Evolutionary conservation across 1,140 invertebrate genomes (phyloP), one percentile per base, ranked within the genome.

Genomic region (Trialeurodes vaporariorum): DNA sequence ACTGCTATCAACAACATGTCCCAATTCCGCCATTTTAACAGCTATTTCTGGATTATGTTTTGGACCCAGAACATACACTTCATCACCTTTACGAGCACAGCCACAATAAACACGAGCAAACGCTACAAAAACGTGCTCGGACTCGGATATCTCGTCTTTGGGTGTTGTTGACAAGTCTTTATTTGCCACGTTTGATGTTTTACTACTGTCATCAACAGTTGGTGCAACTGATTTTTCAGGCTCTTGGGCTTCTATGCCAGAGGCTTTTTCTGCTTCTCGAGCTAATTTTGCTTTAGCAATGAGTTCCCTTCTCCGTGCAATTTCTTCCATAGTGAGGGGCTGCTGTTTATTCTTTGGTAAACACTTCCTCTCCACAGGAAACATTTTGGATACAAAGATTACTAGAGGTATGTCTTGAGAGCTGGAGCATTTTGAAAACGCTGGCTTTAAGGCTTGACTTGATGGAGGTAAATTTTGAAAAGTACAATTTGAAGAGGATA

Each of bases 381-480:
- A 91, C 91, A 96, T 94, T 84, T 98, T 98, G 2, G 96, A 98
- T 68, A 98, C 86, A 80, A 93, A 98, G 63, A 92, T 86, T 75
- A 98, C 91, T 13, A 93, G 80, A 70, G 93, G 89, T 68, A 82
- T 83, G 68, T 87, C 81, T 1, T 83, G 74, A 26, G 81, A 80
- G 71, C 84, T 79, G 76, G 84, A 82, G 78, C 93, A 95, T 27
- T 81, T 79, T 58, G 88, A 73, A 76, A 96, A 95, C 70, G 85
- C 85, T 72, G 85, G 74, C 79, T 93, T 93, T 0, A 96, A 79
- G 49, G 79, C 73, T 75, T 87, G 84, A 2, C 90, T 93, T 76
- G 90, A 82, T 11, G 74, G 68, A 0, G 89, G 87, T 67, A 93
- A 81, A 0, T 83, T 80, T 26, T 86, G 83, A 75, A 94, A 89